phyloP scores from a whole-genome alignment of 2,797 vertebrate species.

The Anabacerthia variegaticeps region DNA sequence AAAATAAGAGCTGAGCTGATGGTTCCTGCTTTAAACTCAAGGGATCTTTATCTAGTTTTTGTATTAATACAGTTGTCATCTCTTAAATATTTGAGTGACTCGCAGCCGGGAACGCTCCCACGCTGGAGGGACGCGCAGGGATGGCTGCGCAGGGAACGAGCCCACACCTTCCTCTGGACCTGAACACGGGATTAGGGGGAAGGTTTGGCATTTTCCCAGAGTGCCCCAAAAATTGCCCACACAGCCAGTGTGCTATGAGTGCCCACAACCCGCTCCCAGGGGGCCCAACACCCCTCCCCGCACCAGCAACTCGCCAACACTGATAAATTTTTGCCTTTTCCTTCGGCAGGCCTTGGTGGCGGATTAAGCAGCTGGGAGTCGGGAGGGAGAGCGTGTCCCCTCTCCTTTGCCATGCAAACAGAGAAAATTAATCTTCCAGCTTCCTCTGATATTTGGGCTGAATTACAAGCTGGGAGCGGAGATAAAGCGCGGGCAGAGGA shows the following conservation, averaged over 20 bases:
- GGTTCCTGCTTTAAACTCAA: conserved; percentile 43
- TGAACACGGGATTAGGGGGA: fast-evolving
- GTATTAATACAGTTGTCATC: conserved; percentile 36
- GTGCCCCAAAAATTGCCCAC: fast-evolving
- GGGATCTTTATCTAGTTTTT: conserved; percentile 46
- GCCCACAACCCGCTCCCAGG: fast-evolving
- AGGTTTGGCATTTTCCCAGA: not conserved
- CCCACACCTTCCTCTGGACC: not conserved
- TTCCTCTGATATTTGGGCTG: conserved; percentile 81
- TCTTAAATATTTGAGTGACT: conserved; percentile 25
- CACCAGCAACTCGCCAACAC: not conserved
- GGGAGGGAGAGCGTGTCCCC: conserved; percentile 59
- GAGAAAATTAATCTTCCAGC: conserved; percentile 83
- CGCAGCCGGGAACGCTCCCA: fast-evolving
- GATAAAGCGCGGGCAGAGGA: conserved; percentile 74
- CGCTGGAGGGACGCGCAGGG: not conserved
- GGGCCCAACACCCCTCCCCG: not conserved
- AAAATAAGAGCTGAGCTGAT: conserved; percentile 23
- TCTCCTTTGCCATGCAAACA: conserved; percentile 79
- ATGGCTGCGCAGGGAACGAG: fast-evolving
- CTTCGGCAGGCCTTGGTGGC: conserved; percentile 36
- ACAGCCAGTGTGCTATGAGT: not conserved
- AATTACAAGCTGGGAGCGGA: conserved; percentile 83
- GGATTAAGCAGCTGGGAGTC: conserved; percentile 78
- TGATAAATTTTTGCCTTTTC: conserved; percentile 41